Base-by-base conservation (phyloP, 2,888 invertebrate species). In the Nemurella pictetii region DNA sequence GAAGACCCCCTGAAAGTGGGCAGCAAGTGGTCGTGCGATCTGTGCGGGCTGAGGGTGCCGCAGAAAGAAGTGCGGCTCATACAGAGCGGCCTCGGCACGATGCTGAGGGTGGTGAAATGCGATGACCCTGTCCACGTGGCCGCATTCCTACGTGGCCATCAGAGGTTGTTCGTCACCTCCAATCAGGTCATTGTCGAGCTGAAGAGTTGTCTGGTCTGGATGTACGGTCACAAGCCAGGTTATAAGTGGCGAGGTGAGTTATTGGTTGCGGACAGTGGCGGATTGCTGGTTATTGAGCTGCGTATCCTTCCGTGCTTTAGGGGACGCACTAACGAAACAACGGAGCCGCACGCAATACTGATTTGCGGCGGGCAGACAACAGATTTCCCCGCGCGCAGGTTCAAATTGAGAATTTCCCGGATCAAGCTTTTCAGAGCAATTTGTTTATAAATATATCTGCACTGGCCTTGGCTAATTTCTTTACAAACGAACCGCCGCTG, bases 111-210 rank as follows among this genome's bases (percentile, higher is more conserved):
- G 80, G 89, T 93, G 84, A 89, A 92, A 85, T 91, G 91, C 85
- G 90, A 92, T 86, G 91, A 91, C 86, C 91, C 93, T 0, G 89
- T 89, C n/a, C 90, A 92, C 85, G 90, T 94, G 87, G 91, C 93
- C 87, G 91, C 90, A 73, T 94, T 94, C 88, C 90, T 94, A 82
- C 88, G 91, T 20, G 89, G 90, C 85, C 92, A 94, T 88, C 89
- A 94, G 29, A 91, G 91, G 87, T 91, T 93, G 87, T 90, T 94
- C 84, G 94, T 94, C 9, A 90, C 90, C 80, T 92, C 91, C 27
- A 94, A 94, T 89, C 93, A 94, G 89, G 92, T 94, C 80, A 91
- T 92, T 83, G 89, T 94, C 32, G 94, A 94, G 88, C 90, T 94
- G 83, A 94, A 94, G 88, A 94, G 92, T 88, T 92, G 92, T 85